Evolutionary conservation across 2,888 invertebrate species (phyloP), one percentile per base, ranked within the genome.

Genomic region (Ypsolopha scabrella): DNA sequence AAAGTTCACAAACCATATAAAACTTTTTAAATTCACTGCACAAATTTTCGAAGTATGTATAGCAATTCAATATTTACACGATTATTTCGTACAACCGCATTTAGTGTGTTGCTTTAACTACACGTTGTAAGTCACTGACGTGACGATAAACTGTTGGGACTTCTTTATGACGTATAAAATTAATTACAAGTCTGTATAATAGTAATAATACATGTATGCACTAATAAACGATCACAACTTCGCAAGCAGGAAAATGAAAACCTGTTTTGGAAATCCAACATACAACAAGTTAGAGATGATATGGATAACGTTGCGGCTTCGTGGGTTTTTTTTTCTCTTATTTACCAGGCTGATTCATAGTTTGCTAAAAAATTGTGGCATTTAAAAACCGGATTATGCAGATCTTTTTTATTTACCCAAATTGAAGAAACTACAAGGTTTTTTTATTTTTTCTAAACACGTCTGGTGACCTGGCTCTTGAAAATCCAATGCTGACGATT

Each of bases 241-340:
- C 13, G 24, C 37, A 38, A 14, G 14, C 38, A 48, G 48, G 48
- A 48, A 48, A 48, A 48, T 38, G 14, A 48, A 38, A 48, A 48
- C 48, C 48, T 38, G 48, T 48, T 48, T 48, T 38, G 2, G 24
- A 48, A 38, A 46, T 46, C 13, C 13, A 13, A 13, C 43, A 14
- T 41, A 9, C 11, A 41, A 41, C 41, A 11, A 13, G 41, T 41
- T 41, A 9, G 37, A 37, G 9, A 37, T 38, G 8, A 14, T 11
- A 7, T n/a, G 13, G 43, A 7, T 14, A 14, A 3, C 4, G 14
- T 8, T 7, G 24, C 11, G 24, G 14, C 43, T 13, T 13, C 43
- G 13, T 14, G 13, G 43, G 43, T 13, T 14, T 13, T 41, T 41
- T 41, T 43, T 14, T 11, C 43, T 43, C 6, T 43, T 43, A 13